Conservation (phyloP, 2,888 invertebrate species). For the Lasioglossum villosulum region DNA sequence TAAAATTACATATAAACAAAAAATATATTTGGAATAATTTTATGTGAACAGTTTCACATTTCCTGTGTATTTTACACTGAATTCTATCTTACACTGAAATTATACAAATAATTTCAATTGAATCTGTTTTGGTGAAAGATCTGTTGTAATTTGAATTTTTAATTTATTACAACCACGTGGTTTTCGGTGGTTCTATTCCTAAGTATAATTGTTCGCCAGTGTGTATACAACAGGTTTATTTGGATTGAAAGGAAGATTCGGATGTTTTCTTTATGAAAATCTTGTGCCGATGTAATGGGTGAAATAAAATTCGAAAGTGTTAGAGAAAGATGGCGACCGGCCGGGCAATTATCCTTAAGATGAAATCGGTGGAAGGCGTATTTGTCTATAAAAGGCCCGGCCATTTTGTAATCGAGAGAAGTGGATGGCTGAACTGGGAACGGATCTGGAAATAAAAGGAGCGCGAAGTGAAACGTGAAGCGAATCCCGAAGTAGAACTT, state of each 20-base stretch:
- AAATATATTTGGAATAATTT: too few species aligned
- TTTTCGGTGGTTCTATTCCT: background rate
- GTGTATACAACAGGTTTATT: background rate
- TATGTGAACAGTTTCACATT: too few species aligned
- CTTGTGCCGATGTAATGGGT: background rate
- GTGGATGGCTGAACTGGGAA: background rate
- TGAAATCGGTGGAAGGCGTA: background rate
- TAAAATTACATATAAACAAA: too few species aligned
- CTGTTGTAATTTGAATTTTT: too few species aligned
- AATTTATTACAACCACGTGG: too few species aligned
- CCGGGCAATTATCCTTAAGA: background rate
- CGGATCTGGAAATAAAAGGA: constrained; percentile 4
- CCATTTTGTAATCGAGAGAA: constrained; percentile 6
- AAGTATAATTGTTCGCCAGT: background rate
- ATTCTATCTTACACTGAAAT: too few species aligned
- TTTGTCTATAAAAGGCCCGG: constrained; percentile 11
- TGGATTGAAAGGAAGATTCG: background rate
- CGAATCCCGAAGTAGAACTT: background rate
- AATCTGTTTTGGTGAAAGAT: too few species aligned
- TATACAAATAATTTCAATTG: too few species aligned
- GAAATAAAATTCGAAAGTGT: background rate
- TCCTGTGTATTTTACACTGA: too few species aligned
- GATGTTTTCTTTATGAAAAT: background rate
- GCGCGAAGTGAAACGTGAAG: constrained; percentile 14
- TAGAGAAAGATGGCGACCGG: background rate